Evolutionary conservation across 2,797 vertebrate species (phyloP), one percentile per base, ranked within the genome.

Genomic region (Limosa lapponica): DNA sequence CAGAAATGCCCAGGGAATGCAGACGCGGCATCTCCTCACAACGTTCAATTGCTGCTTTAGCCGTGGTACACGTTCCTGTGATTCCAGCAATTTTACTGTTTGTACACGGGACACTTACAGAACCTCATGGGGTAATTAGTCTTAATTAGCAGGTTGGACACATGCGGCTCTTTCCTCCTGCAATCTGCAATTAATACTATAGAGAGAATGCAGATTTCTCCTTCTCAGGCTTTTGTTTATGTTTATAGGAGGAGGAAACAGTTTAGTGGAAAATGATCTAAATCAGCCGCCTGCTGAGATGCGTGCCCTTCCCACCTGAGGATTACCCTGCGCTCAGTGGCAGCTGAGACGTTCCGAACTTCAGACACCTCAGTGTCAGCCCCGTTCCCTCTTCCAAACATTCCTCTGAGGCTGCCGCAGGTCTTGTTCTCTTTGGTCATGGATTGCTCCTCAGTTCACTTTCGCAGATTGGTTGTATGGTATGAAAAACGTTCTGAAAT

Each of bases 61-160:
- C 4, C 0, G 48, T 51, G 90, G 43, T n/a, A 15, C 61, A 16
- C 3, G 9, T 72, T 85, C 10, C 71, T 75, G 78, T 34, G 71
- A 82, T 85, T 79, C 4, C 0, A 62, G 67, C 24, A 11, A 15
- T 79, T 59, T 66, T 82, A 16, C 44, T 94, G 92, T 91, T 95
- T 91, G 75, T 88, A 81, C 32, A 37, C 30, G n/a, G 96, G 95
- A 82, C 74, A 90, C 89, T 95, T 67, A 89, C 1, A 55, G 74
- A 95, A 27, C 90, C 66, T 91, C 82, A 77, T 46, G 91, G 82
- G 87, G 74, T 96, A 94, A 95, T 96, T 95, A 96, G 15, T 75
- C 71, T 49, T 89, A 94, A 94, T 95, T 91, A 95, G 67, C 66
- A 72, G 55, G 79, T 81, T 86, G 93, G 93, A 92, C 93, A 87